Evolutionary conservation across 2,113 vertebrate genomes (phyloP).

Genomic region (Aramus guarauna): DNA sequence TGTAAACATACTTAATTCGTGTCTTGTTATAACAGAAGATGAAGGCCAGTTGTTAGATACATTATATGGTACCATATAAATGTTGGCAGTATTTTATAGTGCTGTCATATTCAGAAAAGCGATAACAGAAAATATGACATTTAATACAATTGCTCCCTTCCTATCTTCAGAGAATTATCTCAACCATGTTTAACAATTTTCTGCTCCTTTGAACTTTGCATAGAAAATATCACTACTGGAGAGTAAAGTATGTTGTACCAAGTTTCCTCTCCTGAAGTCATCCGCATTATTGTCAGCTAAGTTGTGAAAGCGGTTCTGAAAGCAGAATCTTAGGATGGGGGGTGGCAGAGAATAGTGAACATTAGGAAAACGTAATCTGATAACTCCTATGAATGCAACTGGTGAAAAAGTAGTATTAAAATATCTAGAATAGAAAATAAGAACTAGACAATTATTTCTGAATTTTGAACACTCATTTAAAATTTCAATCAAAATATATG

Average conservation of each 20-base stretch:
- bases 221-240: not conserved
- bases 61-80: not conserved
- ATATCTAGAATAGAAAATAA: not conserved
- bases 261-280: not conserved
- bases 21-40: not conserved
- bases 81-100: not conserved
- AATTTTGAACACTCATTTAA: not conserved
- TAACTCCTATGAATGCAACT: not conserved
- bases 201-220: not conserved
- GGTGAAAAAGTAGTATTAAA: not conserved
- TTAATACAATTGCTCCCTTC: not conserved
- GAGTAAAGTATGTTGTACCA: not conserved
- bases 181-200: not conserved
- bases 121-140: not conserved
- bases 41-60: constrained; percentile 28
- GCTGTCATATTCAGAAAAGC: constrained; percentile 7
- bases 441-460: not conserved
- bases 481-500: not conserved
- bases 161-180: not conserved
- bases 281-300: not conserved
- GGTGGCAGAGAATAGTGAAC: not conserved
- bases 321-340: not conserved
- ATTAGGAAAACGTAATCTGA: not conserved
- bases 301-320: not conserved
- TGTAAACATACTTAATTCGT: constrained; percentile 61